Evolutionary conservation across 92 coral and sea anemone species (phyloP).

Genomic region (Porites divaricata): DNA sequence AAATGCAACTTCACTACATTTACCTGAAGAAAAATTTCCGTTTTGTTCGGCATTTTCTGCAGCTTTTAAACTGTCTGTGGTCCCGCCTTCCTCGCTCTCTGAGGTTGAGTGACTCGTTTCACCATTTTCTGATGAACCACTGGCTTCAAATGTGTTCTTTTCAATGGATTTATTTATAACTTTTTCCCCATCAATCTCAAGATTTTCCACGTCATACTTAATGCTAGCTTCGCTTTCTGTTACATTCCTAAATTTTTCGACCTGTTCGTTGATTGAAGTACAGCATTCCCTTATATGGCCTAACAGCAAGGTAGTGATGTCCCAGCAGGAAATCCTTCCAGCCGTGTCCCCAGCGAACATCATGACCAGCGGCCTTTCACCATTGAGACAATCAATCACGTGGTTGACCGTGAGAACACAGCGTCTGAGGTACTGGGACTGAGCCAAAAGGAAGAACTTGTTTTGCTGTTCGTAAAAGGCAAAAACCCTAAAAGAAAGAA

Average conservation of each 20-base stretch:
- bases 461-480: conserved; percentile 73
- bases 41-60: neutral
- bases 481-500: conserved; percentile 64
- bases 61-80: neutral
- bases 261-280: neutral
- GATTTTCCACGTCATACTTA: neutral
- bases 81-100: neutral
- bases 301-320: conserved; percentile 66
- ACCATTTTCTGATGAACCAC: neutral
- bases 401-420: conserved; percentile 84
- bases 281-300: conserved; percentile 50
- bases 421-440: conserved; percentile 79
- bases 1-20: neutral
- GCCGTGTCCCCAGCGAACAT: conserved; percentile 95
- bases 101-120: neutral
- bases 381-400: conserved; percentile 45
- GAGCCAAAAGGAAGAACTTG: conserved; percentile 73
- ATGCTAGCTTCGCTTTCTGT: neutral
- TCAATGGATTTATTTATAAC: neutral
- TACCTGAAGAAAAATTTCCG: neutral
- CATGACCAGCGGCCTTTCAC: conserved; percentile 53
- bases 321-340: conserved; percentile 89
- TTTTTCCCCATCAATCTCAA: neutral
- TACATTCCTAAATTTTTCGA: neutral
- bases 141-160: neutral